phyloP scores from a whole-genome alignment of 2,113 vertebrate genomes.

The Sisor rabdophorus region DNA sequence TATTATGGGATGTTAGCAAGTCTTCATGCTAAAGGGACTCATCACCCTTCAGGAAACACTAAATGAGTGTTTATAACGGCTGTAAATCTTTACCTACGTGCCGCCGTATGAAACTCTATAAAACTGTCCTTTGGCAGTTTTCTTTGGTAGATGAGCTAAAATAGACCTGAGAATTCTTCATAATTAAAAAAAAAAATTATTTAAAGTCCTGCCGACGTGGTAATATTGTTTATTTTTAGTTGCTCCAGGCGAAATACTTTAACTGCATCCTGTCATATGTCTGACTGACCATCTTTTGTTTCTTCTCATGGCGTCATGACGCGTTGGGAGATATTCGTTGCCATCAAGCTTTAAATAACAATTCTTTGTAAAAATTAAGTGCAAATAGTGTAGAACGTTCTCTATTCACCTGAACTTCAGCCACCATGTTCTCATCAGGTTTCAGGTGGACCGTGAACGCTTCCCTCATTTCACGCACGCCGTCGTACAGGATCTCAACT shows the following conservation, averaged over 20 bases:
- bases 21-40: background rate
- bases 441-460: conserved; percentile 82
- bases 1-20: background rate
- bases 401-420: conserved; percentile 75
- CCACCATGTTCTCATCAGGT: conserved; percentile 82
- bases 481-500: conserved; percentile 78
- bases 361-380: background rate
- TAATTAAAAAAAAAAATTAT: no score
- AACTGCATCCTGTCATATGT: background rate
- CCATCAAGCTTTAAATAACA: conserved; percentile 7
- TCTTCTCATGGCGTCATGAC: background rate
- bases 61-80: background rate
- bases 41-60: background rate
- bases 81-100: background rate
- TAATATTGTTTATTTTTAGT: background rate
- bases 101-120: background rate
- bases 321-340: background rate
- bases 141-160: background rate
- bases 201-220: background rate
- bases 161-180: background rate
- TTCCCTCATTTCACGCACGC: conserved; percentile 79
- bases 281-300: background rate
- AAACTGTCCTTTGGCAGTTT: background rate
- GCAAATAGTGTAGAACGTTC: background rate
- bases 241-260: background rate